Percentiles rank a stretch among this genome's conserved stretches.
Conservation (phyloP, 1,140 invertebrate species). For the Apis cerana region DNA sequence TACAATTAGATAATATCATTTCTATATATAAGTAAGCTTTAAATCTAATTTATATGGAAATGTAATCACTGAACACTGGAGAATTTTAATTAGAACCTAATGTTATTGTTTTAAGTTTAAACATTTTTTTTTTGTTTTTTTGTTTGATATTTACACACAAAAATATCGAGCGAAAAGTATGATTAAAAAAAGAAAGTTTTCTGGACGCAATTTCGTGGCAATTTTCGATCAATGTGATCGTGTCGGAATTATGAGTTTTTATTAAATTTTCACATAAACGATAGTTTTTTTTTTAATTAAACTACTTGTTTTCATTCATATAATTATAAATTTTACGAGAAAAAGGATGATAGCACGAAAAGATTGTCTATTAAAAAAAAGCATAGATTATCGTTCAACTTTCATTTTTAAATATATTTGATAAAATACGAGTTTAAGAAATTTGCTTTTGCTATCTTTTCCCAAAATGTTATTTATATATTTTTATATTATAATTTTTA, state of each 20-base stretch:
- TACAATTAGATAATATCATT: slow-evolving; percentile 18
- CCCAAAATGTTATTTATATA: background rate
- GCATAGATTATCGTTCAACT: slow-evolving; percentile 37
- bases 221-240: slow-evolving; percentile 29
- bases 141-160: slow-evolving; percentile 60
- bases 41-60: slow-evolving; percentile 33
- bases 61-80: slow-evolving; percentile 38
- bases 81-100: slow-evolving; percentile 40
- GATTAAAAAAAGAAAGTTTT: slow-evolving; percentile 33
- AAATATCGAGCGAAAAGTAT: slow-evolving; percentile 22
- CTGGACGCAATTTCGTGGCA: slow-evolving; percentile 57
- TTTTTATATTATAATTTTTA: slow-evolving; percentile 11
- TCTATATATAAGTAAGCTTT: background rate
- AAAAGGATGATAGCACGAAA: slow-evolving; percentile 40
- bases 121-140: background rate
- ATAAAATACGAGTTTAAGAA: slow-evolving; percentile 15
- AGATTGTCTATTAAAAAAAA: slow-evolving; percentile 56
- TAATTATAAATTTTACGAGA: slow-evolving; percentile 39
- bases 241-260: slow-evolving; percentile 1
- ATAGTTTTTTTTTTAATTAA: slow-evolving; percentile 1
- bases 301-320: background rate
- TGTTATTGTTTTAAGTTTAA: slow-evolving; percentile 37
- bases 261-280: background rate
- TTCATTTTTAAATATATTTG: slow-evolving; percentile 8
- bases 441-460: background rate